A percentile compares a stretch with the other conserved stretches of the same genome.
These are phyloP conservation scores for Bombyx mandarina DNA, from an alignment of 1,140 invertebrate genomes.

Conservation along the genomic window DNA sequence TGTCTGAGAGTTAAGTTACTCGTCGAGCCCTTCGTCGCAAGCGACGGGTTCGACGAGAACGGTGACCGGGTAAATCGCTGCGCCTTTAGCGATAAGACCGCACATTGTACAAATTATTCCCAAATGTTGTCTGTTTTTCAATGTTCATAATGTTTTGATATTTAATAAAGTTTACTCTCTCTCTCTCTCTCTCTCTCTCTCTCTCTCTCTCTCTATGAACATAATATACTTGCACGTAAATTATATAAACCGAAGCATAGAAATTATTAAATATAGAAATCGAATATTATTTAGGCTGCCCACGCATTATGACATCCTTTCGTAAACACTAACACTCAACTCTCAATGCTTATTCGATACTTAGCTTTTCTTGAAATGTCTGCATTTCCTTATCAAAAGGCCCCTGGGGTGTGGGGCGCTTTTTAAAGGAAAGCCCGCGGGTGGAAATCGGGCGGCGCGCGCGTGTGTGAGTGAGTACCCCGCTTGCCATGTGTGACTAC, in stretches of 20 bases:
- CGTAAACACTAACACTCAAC: conserved; percentile 39
- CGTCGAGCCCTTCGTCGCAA: too few species aligned
- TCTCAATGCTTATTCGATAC: conserved; percentile 54
- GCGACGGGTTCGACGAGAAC: too few species aligned
- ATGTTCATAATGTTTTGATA: too few species aligned
- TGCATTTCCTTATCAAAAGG: conserved; percentile 69
- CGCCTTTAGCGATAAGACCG: too few species aligned
- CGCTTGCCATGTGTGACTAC: conserved; percentile 40
- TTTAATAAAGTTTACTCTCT: too few species aligned
- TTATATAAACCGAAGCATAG: background rate
- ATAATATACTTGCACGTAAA: too few species aligned
- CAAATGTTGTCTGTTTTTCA: too few species aligned
- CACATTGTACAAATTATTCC: too few species aligned
- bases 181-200: too few species aligned
- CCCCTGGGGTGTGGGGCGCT: conserved; percentile 34
- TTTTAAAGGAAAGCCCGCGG: conserved; percentile 47
- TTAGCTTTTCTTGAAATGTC: conserved; percentile 67
- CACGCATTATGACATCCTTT: conserved; percentile 36
- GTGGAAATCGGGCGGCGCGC: conserved; percentile 27
- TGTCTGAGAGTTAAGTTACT: too few species aligned
- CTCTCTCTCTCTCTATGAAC: too few species aligned
- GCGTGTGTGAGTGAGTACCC: conserved; percentile 33
- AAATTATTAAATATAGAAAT: conserved; percentile 6
- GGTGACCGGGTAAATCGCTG: too few species aligned
- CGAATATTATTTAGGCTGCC: background rate